phyloP scores from a whole-genome alignment of 2,113 vertebrate species.

The Amphiprion percula region DNA sequence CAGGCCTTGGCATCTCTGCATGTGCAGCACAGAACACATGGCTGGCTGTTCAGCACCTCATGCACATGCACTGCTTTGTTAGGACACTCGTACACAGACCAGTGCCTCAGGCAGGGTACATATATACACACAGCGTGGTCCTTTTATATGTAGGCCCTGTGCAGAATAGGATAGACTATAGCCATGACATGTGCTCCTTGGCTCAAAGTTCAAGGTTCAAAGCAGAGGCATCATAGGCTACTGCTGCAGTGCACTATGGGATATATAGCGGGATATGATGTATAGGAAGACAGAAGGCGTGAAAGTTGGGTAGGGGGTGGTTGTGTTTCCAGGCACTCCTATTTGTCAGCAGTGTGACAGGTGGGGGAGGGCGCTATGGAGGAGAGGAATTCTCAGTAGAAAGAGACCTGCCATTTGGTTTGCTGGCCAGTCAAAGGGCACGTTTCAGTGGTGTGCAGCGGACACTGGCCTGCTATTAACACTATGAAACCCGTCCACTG shows the following conservation, averaged over 20 bases:
- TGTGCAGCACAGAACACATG: slow-evolving; percentile 21
- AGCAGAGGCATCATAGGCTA: slow-evolving; percentile 23
- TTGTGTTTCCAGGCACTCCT: slow-evolving; percentile 38
- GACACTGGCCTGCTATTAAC: slow-evolving; percentile 17
- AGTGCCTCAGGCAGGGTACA: not conserved
- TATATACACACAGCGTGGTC: not conserved
- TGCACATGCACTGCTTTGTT: not conserved
- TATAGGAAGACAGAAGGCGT: slow-evolving; percentile 21
- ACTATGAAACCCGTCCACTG: not conserved
- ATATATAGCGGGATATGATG: slow-evolving; percentile 35
- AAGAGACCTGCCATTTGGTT: slow-evolving; percentile 19
- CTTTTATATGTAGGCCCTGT: not conserved
- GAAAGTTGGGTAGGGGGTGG: slow-evolving; percentile 45
- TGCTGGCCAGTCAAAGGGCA: slow-evolving; percentile 30
- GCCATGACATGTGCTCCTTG: not conserved
- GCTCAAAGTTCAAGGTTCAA: slow-evolving; percentile 61
- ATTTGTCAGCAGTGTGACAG: slow-evolving; percentile 71
- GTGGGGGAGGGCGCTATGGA: slow-evolving; percentile 51
- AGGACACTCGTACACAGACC: not conserved
- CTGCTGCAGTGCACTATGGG: slow-evolving; percentile 60
- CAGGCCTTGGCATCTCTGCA: not conserved
- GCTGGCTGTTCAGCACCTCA: not conserved
- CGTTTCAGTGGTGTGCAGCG: slow-evolving; percentile 15
- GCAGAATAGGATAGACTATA: not conserved
- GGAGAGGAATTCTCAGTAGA: slow-evolving; percentile 26